These are phyloP conservation scores for Falco novaeseelandiae DNA, from an alignment of 2,797 vertebrate species.

Conservation along the genomic window DNA sequence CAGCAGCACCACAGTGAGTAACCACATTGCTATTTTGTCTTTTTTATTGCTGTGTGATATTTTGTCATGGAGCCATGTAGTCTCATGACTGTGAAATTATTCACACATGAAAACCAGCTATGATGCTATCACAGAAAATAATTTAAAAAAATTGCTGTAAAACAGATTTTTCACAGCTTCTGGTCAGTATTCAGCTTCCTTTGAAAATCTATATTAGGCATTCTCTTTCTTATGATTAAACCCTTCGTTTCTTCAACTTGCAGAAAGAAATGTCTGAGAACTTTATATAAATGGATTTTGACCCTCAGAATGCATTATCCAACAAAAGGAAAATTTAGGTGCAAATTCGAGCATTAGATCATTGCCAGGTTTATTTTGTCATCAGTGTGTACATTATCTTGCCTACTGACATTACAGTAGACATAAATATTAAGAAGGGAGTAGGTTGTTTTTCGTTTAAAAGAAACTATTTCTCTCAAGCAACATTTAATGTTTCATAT, in stretches of 20 bases:
- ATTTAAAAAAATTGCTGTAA: not conserved
- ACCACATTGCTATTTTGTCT: not conserved
- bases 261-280: not conserved
- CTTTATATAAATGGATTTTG: not conserved
- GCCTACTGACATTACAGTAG: not conserved
- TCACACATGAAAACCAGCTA: not conserved
- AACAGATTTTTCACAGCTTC: not conserved
- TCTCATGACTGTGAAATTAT: not conserved
- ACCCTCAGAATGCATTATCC: not conserved
- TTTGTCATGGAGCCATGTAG: not conserved
- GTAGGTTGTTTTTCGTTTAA: not conserved
- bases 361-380: not conserved
- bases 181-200: not conserved
- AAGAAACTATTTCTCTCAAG: not conserved
- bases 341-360: not conserved
- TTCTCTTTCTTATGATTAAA: not conserved
- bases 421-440: not conserved
- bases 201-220: not conserved
- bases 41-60: not conserved
- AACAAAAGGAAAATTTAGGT: not conserved
- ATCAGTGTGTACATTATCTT: not conserved
- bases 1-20: conserved; percentile 81
- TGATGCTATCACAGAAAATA: not conserved
- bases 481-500: not conserved
- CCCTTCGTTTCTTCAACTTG: not conserved